phyloP scores from a whole-genome alignment of 2,888 invertebrate genomes.

The Eristalis arbustorum region DNA sequence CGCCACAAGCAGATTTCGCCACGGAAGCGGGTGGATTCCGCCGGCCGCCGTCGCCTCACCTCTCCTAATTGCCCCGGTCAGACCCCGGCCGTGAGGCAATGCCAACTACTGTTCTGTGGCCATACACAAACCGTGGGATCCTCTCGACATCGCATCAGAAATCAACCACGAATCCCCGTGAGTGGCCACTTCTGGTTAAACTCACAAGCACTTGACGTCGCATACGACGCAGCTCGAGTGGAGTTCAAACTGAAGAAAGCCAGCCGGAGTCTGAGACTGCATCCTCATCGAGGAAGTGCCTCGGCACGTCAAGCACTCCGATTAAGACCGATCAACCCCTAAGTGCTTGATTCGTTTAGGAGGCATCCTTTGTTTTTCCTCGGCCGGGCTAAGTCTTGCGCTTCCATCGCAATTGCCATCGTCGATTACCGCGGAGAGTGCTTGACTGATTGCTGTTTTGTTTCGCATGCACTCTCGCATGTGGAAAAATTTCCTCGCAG shows the following conservation, averaged over 20 bases:
- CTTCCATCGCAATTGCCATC: constrained; percentile 61
- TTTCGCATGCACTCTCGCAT: constrained; percentile 13
- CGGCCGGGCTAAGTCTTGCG: background rate
- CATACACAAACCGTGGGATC: constrained; percentile 71
- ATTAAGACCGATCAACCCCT: constrained; percentile 49
- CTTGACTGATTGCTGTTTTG: constrained; percentile 70
- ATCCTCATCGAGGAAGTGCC: constrained; percentile 54
- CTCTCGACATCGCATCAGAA: constrained; percentile 45
- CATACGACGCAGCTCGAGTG: constrained; percentile 44
- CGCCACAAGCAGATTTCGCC: constrained; percentile 53
- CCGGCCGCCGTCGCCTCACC: constrained; percentile 9
- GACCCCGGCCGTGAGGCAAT: constrained; percentile 10
- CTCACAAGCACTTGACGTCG: background rate
- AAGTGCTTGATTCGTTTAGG: constrained; percentile 50
- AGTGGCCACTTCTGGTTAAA: constrained; percentile 61
- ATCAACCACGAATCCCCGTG: constrained; percentile 64
- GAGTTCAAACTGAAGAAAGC: background rate
- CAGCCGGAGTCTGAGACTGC: constrained; percentile 13
- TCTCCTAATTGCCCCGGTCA: constrained; percentile 49
- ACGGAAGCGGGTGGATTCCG: constrained; percentile 58
- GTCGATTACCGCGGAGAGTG: constrained; percentile 62
- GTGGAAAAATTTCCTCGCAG: constrained; percentile 14
- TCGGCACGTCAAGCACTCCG: constrained; percentile 35
- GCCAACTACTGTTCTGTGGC: constrained; percentile 69
- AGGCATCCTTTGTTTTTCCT: constrained; percentile 51